These are phyloP conservation scores for Lordiphosa fenestrarum DNA, from an alignment of 2,888 invertebrate species.

Conservation along the genomic window DNA sequence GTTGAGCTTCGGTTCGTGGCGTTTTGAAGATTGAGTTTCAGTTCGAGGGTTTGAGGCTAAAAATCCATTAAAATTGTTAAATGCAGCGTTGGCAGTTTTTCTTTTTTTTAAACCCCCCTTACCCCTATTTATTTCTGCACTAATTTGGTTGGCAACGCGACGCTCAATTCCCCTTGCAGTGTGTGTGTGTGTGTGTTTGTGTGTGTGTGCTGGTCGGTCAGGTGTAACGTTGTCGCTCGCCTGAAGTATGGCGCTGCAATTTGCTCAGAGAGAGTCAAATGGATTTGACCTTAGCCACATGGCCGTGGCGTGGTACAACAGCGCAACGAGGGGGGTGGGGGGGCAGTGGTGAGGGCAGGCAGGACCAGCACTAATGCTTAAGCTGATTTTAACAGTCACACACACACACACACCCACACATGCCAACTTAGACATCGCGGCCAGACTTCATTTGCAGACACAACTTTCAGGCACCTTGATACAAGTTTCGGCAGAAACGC, in stretches of 20 bases:
- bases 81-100: conserved; percentile 70
- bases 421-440: conserved; percentile 17
- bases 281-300: conserved; percentile 71
- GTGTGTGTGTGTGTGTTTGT: conserved; percentile 12
- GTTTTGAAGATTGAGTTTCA: no score
- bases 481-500: no score
- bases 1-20: no score
- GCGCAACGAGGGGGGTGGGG: not conserved
- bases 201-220: conserved; percentile 48
- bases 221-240: conserved; percentile 58
- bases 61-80: conserved; percentile 71
- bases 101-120: not conserved
- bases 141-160: conserved; percentile 46
- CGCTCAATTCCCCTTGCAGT: conserved; percentile 4
- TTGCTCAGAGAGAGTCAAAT: conserved; percentile 73
- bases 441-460: conserved; percentile 61
- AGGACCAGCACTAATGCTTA: conserved; percentile 67
- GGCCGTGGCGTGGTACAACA: conserved; percentile 17
- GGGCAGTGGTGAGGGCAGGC: conserved; percentile 10
- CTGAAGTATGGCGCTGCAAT: conserved; percentile 58
- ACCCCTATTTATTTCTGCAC: conserved; percentile 44
- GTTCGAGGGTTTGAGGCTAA: conserved; percentile 19
- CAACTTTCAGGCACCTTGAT: conserved; percentile 15
- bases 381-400: conserved; percentile 61
- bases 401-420: conserved; percentile 23